Base-by-base conservation (phyloP, 2,113 vertebrate species). In the Anas platyrhynchos region DNA sequence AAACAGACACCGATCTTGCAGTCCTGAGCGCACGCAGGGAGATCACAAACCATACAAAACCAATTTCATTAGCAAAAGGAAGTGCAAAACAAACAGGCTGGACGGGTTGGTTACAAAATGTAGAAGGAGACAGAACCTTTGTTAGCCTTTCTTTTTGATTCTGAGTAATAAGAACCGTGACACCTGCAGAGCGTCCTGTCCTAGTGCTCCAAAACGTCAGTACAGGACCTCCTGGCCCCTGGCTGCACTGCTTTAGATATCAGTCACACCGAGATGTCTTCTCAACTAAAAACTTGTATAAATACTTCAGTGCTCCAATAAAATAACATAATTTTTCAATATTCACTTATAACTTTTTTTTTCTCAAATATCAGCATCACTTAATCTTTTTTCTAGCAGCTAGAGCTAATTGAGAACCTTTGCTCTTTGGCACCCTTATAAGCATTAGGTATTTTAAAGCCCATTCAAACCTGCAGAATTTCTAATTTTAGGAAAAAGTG, bases 91-190 rank as follows among this genome's bases (percentile, higher is more conserved):
- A 94, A 95, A 97, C 86, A 65, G 95, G 67, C 89, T 98, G 97
- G 97, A 97, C 87, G 94, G 95, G 97, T 81, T 97, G 96, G 93
- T 92, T 97, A 83, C 96, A 95, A 83, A 95, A 81, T 29, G 86
- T 83, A 83, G 93, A 93, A 72, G 86, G 96, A 97, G 95, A 67
- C 26, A 93, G 29, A 85, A 93, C 90, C 95, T 82, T 86, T 72
- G 67, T 44, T 81, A 93, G 94, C 91, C 89, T 96, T 86, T 93
- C 97, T 94, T 95, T 98, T 96, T 96, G 91, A 95, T 97, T 98
- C 97, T 98, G 97, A 98, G 94, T 97, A 97, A 97, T 97, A 97
- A 97, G 85, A 18, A 38, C 73, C 86, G 89, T 59, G 96, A 96
- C 98, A 98, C 96, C 98, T 98, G 97, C 97, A 97, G 91, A 38